A percentile compares a stretch with the other conserved stretches of the same genome.
phyloP scores from a whole-genome alignment of 2,888 invertebrate species.

The Melanostoma scalare region DNA sequence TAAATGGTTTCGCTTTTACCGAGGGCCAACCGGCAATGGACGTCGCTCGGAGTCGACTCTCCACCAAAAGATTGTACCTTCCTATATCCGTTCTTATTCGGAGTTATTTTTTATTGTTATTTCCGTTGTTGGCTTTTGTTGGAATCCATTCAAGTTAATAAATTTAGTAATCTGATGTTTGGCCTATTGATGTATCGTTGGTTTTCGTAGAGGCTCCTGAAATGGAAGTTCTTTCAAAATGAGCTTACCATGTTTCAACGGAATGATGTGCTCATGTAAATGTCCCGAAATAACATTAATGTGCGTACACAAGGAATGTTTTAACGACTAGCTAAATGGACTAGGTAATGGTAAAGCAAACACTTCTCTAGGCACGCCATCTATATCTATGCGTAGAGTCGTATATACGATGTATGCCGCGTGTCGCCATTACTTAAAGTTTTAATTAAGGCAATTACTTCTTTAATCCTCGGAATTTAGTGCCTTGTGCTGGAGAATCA shows the following conservation, averaged over 20 bases:
- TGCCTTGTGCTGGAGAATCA: slow-evolving; percentile 15
- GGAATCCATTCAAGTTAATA: no score
- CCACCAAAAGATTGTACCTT: no score
- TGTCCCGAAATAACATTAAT: background rate
- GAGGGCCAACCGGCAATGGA: no score
- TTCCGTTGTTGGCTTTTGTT: no score
- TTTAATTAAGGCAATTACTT: slow-evolving; percentile 23
- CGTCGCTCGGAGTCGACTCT: no score
- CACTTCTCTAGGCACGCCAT: background rate
- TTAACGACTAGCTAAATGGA: background rate
- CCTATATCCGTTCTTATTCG: no score
- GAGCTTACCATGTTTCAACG: background rate
- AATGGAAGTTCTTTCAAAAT: background rate
- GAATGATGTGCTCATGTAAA: background rate
- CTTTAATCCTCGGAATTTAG: slow-evolving; percentile 9
- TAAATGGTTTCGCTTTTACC: no score
- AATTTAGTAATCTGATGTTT: no score
- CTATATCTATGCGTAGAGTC: background rate
- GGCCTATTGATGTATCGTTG: background rate
- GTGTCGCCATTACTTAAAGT: slow-evolving; percentile 14
- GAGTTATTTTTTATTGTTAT: no score
- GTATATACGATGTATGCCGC: background rate
- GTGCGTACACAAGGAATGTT: background rate
- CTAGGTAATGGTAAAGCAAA: background rate
- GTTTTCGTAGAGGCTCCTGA: background rate